Conservation (phyloP, 2,797 vertebrate genomes). For the Hypotaenidia philippensis region DNA sequence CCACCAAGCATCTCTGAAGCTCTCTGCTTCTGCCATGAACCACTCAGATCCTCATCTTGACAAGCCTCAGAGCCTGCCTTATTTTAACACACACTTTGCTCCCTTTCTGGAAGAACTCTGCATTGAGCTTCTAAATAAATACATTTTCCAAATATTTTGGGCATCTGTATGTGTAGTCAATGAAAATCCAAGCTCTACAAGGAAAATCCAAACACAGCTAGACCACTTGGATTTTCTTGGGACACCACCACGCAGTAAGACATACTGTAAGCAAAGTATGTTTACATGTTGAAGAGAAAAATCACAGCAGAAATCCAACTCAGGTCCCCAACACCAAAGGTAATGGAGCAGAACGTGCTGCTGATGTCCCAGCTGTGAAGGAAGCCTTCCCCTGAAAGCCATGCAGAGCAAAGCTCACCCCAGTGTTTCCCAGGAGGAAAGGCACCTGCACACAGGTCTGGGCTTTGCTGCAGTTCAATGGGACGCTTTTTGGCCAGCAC, state of each 20-base stretch:
- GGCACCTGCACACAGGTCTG: not conserved
- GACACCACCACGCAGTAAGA: accelerated
- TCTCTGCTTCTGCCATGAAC: not conserved
- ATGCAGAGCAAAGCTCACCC: accelerated
- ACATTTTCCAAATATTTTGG: not conserved
- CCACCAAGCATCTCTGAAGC: not conserved
- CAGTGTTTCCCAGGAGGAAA: too few relatives aligned
- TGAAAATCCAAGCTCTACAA: not conserved
- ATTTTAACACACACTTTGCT: not conserved
- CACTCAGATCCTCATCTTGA: accelerated
- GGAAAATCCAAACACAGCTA: not conserved
- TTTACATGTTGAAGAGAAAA: not conserved
- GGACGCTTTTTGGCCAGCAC: not conserved
- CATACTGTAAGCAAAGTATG: not conserved
- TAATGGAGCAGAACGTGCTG: not conserved
- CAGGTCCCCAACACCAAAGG: not conserved
- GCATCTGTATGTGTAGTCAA: not conserved
- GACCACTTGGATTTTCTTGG: not conserved
- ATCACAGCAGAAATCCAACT: not conserved
- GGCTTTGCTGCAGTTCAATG: accelerated
- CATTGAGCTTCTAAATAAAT: not conserved
- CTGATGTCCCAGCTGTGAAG: slow-evolving; percentile 37
- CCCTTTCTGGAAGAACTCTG: not conserved
- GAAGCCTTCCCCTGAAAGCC: not conserved
- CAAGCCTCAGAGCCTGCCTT: not conserved